Evolutionary conservation across 2,113 vertebrate genomes (phyloP), one percentile per base, ranked within the genome.

Genomic region (Burhinus oedicnemus): DNA sequence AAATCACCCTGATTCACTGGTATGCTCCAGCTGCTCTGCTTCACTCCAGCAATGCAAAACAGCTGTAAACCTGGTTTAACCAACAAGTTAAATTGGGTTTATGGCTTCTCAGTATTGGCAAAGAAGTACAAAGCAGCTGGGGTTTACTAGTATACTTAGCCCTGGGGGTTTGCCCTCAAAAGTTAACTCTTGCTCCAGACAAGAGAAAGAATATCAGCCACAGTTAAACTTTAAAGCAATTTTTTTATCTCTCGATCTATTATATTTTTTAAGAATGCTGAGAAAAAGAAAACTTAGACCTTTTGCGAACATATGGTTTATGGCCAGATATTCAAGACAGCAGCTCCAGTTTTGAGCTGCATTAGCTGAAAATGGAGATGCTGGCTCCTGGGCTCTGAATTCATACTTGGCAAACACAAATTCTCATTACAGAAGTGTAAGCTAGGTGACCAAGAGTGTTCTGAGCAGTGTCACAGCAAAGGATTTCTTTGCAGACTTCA

Each of bases 41-140:
- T 30, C 44, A 40, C 69, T 93, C 83, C 65, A 92, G 83, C 77
- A 95, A 95, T 78, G 36, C 65, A 92, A 91, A 97, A 87, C 94
- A 96, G 86, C 89, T 97, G 95, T 92, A 97, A 95, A 87, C 89
- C 77, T 89, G 81, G 86, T 94, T 95, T 89, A 89, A 95, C 89
- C 83, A 93, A 86, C 72, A 94, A 97, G 90, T 87, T 87, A 87
- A 92, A 95, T 82, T 82, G 47, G 57, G 89, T 95, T 95, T 97
- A 95, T 84, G 69, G 69, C 69, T 96, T 93, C 65, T 79, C 61
- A 42, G 40, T 65, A 87, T 94, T 97, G 95, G 83, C 89, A 95
- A 92, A 93, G 80, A 70, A 84, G 83, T 91, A 92, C 77, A 92
- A 94, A 94, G 89, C 96, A 96, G 90, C 57, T 96, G 93, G 77